phyloP scores from a whole-genome alignment of 1,140 invertebrate genomes.

The Diuraphis noxia region DNA sequence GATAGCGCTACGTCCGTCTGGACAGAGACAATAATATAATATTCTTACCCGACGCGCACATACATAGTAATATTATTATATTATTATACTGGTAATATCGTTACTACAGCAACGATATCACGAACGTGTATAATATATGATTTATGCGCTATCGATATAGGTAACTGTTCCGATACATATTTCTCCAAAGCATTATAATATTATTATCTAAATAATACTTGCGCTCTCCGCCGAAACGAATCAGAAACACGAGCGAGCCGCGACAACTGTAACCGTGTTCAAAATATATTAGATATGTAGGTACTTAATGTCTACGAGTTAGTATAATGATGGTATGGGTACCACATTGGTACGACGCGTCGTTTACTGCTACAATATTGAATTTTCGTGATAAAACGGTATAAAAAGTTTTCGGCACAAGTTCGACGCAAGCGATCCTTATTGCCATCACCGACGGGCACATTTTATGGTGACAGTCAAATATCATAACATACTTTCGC shows the following conservation, averaged over 20 bases:
- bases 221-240: neutral
- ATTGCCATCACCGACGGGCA: neutral
- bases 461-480: neutral
- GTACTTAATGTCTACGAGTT: neutral
- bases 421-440: neutral
- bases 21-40: neutral
- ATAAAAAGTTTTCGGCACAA: constrained; percentile 23
- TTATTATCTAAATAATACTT: neutral
- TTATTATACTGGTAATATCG: neutral
- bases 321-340: neutral
- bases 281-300: neutral
- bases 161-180: neutral
- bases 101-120: neutral
- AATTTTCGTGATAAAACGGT: neutral
- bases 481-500: neutral
- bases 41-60: neutral
- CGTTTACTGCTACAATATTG: neutral
- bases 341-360: neutral
- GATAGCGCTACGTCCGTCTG: neutral
- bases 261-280: neutral
- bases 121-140: neutral
- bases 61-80: neutral
- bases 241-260: neutral
- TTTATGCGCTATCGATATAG: neutral
- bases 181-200: neutral